phyloP scores from a whole-genome alignment of 2,113 vertebrate genomes.

The Gorsachius goisagi region DNA sequence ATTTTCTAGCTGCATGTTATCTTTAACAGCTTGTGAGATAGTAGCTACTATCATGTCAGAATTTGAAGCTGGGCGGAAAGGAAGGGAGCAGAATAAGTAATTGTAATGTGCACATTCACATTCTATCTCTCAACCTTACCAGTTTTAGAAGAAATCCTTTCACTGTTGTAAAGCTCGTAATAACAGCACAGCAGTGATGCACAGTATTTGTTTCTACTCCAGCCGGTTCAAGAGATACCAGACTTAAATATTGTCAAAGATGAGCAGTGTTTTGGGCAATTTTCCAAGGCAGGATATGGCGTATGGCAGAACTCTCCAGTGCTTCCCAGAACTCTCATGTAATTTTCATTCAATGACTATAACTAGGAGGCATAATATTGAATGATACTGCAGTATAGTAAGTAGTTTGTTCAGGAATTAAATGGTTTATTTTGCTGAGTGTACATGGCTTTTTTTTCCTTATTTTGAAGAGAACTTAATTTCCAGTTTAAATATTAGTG shows the following conservation, averaged over 20 bases:
- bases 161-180: background rate
- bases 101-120: background rate
- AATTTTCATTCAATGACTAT: background rate
- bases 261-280: background rate
- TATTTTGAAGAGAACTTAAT: background rate
- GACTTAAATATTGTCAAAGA: background rate
- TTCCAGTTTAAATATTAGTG: background rate
- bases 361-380: background rate
- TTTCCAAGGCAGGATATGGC: background rate
- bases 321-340: background rate
- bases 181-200: background rate
- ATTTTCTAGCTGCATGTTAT: background rate
- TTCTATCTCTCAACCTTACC: background rate
- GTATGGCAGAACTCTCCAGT: background rate
- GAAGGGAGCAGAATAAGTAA: background rate
- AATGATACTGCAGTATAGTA: background rate
- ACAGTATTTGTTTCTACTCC: background rate
- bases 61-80: background rate
- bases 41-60: background rate
- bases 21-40: constrained; percentile 10
- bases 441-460: background rate
- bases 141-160: background rate
- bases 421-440: background rate
- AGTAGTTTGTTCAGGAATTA: background rate
- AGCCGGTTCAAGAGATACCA: background rate